These are phyloP conservation scores for Dendrolimus punctatus DNA, from an alignment of 1,140 invertebrate species.

Conservation along the genomic window DNA sequence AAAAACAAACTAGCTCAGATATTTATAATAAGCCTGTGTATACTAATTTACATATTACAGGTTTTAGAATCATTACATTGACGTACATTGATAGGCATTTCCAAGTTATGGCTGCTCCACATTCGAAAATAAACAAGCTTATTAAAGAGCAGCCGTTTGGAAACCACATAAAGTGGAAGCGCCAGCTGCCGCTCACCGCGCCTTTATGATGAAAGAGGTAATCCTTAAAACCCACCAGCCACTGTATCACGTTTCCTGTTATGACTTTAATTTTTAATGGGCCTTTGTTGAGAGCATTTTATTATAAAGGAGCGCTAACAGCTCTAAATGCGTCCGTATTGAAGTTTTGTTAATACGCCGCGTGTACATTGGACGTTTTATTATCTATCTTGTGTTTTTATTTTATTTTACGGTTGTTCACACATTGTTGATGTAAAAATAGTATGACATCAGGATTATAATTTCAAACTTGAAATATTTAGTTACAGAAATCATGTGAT, in stretches of 20 bases:
- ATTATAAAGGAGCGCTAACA: slow-evolving; percentile 50
- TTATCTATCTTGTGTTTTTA: slow-evolving; percentile 22
- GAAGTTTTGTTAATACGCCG: slow-evolving; percentile 26
- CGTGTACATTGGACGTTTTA: slow-evolving; percentile 24
- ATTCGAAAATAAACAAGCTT: slow-evolving; percentile 64
- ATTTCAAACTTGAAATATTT: too few relatives aligned
- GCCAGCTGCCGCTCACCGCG: slow-evolving; percentile 58
- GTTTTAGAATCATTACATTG: slow-evolving; percentile 7
- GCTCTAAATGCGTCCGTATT: slow-evolving; percentile 38
- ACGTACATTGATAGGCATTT: slow-evolving; percentile 33
- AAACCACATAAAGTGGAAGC: slow-evolving; percentile 64
- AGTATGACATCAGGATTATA: too few relatives aligned
- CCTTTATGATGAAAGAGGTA: slow-evolving; percentile 62
- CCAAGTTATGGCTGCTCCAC: slow-evolving; percentile 51
- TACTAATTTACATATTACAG: too few relatives aligned
- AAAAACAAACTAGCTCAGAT: too few relatives aligned
- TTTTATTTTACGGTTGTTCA: slow-evolving; percentile 26
- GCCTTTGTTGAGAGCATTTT: slow-evolving; percentile 52
- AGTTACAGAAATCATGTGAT: too few relatives aligned
- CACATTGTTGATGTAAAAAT: slow-evolving; percentile 12
- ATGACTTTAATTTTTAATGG: slow-evolving; percentile 66
- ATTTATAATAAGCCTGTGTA: too few relatives aligned
- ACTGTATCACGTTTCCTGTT: slow-evolving; percentile 67
- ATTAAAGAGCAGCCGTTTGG: slow-evolving; percentile 58
- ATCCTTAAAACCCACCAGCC: slow-evolving; percentile 45